Percentiles rank a stretch among this genome's conserved stretches.
These are phyloP conservation scores for Sesamia nonagrioides DNA, from an alignment of 1,140 invertebrate species.

Conservation along the genomic window DNA sequence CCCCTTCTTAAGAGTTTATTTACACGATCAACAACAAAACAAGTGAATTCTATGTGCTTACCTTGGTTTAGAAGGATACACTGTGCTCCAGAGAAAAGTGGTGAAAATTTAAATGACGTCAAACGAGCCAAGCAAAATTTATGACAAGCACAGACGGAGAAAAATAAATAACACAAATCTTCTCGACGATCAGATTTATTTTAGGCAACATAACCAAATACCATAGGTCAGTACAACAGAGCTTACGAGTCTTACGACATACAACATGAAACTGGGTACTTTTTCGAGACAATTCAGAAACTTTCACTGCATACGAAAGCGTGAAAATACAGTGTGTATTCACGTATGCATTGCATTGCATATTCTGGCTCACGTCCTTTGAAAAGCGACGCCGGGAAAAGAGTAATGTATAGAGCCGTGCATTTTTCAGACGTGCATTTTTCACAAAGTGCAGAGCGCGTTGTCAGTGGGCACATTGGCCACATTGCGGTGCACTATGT, in stretches of 20 bases:
- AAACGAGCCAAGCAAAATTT: conserved; percentile 25
- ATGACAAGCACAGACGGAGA: conserved; percentile 20
- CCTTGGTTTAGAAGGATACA: neutral
- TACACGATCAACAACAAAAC: neutral
- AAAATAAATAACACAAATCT: conserved; percentile 34
- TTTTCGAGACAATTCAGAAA: conserved; percentile 18
- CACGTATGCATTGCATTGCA: conserved; percentile 48
- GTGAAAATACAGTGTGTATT: conserved; percentile 12
- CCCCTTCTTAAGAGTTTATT: no score
- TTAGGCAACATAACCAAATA: conserved; percentile 5
- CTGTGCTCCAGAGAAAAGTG: neutral
- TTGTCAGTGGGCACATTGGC: conserved; percentile 30
- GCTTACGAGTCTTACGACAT: conserved; percentile 1
- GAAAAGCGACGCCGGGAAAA: conserved; percentile 43
- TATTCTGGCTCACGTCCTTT: conserved; percentile 40
- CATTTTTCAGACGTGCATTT: conserved; percentile 53
- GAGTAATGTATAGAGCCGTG: conserved; percentile 47
- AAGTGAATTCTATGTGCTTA: neutral
- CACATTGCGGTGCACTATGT: conserved; percentile 15
- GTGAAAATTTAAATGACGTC: neutral
- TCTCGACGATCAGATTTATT: conserved; percentile 22
- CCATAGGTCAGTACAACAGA: neutral
- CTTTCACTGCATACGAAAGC: conserved; percentile 45
- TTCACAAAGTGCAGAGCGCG: conserved; percentile 34
- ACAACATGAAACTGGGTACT: neutral